These are phyloP conservation scores for Clarias magur DNA, from an alignment of 2,113 vertebrate species.

Conservation along the genomic window DNA sequence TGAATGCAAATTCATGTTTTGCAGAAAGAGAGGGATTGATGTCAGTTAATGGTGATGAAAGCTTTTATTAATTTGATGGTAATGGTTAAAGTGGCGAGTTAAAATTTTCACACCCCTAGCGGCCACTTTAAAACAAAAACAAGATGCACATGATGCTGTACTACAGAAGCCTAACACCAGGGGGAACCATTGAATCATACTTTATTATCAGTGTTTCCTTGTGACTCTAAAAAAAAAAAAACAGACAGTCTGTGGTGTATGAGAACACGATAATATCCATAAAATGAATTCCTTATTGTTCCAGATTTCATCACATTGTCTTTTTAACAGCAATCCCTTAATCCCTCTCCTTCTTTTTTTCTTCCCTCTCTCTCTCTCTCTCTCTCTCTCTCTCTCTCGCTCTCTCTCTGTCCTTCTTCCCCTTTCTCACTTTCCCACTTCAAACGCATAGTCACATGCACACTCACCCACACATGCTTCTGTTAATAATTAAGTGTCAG, in stretches of 20 bases:
- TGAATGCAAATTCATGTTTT: too few species aligned
- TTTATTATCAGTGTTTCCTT: not conserved
- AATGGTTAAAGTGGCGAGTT: not conserved
- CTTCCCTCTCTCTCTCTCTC: not conserved
- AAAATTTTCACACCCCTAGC: not conserved
- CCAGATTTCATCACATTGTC: not conserved
- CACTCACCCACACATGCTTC: slow-evolving; percentile 5
- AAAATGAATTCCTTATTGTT: slow-evolving; percentile 11
- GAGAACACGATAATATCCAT: slow-evolving; percentile 41
- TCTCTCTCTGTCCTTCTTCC: not conserved
- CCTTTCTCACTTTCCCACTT: slow-evolving; percentile 11
- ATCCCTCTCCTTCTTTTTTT: not conserved
- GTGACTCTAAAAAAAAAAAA: not conserved
- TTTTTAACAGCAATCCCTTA: slow-evolving; percentile 1
- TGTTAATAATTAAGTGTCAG: slow-evolving; percentile 23
- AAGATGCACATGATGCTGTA: not conserved
- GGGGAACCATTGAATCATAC: slow-evolving; percentile 45
- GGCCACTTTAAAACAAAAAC: not conserved
- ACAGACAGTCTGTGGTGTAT: not conserved
- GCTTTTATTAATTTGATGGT: not conserved
- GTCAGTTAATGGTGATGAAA: not conserved
- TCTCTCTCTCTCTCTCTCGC: not conserved
- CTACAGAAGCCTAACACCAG: slow-evolving; percentile 44
- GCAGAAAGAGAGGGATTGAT: too few species aligned
- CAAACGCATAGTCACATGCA: slow-evolving; percentile 11